Conservation (phyloP, 2,797 vertebrate species). For the Erethizon dorsatum region DNA sequence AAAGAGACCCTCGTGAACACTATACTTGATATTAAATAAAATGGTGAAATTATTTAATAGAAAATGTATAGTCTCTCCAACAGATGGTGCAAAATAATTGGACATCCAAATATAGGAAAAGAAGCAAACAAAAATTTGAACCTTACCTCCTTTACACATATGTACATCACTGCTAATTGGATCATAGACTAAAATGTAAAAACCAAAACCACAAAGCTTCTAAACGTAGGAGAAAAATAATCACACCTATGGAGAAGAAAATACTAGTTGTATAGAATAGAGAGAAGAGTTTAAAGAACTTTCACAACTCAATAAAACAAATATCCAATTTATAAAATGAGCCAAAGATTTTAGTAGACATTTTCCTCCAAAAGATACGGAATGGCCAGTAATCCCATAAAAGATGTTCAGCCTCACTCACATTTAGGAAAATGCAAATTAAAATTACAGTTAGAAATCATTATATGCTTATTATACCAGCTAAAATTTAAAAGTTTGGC, state of each 20-base stretch:
- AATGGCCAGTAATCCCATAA: not conserved
- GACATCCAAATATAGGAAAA: not conserved
- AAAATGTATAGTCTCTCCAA: not conserved
- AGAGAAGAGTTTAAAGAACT: not conserved
- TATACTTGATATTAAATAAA: not conserved
- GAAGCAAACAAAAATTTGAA: slow-evolving; percentile 31
- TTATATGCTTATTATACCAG: not conserved
- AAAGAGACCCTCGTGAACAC: not conserved
- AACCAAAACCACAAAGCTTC: not conserved
- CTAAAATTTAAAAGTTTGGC: not conserved
- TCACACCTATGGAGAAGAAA: not conserved
- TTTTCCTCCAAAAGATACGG: not conserved
- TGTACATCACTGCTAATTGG: not conserved
- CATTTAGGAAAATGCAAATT: not conserved
- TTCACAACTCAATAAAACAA: not conserved
- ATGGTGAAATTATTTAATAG: not conserved
- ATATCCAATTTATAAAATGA: not conserved
- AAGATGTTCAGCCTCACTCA: not conserved
- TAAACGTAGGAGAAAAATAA: not conserved
- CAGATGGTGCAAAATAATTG: not conserved
- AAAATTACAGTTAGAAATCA: not conserved
- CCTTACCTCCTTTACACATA: not conserved
- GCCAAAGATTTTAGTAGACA: not conserved
- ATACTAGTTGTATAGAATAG: not conserved
- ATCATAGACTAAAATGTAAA: not conserved